These are phyloP conservation scores for Hoplostethus mediterraneus DNA, from an alignment of 2,797 vertebrate species.

Conservation along the genomic window DNA sequence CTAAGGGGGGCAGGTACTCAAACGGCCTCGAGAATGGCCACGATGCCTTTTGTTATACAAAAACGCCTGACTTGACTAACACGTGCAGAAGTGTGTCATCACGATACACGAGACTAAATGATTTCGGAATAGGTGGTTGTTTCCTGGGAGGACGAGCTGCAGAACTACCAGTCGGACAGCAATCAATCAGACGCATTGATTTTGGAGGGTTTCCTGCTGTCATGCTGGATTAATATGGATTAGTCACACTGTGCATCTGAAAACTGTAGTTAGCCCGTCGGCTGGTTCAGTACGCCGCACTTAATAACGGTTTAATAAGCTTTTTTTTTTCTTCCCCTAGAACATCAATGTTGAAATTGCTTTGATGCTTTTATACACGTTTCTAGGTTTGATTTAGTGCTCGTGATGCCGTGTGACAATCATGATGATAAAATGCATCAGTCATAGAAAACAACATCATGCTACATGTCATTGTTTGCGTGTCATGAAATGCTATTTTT, in stretches of 20 bases:
- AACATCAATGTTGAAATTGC: conserved; percentile 39
- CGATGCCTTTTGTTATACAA: neutral
- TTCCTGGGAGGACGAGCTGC: conserved; percentile 31
- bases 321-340: conserved; percentile 39
- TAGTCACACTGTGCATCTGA: conserved; percentile 61
- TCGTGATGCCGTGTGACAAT: conserved; percentile 38
- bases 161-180: conserved; percentile 55
- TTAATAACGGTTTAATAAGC: conserved; percentile 51
- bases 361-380: conserved; percentile 67
- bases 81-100: neutral
- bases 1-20: neutral
- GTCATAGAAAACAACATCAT: conserved; percentile 33
- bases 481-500: too few species aligned
- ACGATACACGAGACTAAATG: conserved; percentile 25
- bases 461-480: conserved; percentile 32
- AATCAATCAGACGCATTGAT: conserved; percentile 74
- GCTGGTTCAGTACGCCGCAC: conserved; percentile 52
- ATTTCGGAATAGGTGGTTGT: conserved; percentile 48
- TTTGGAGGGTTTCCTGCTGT: conserved; percentile 63
- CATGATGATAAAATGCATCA: conserved; percentile 54
- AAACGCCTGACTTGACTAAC: too few species aligned
- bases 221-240: conserved; percentile 77
- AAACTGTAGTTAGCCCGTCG: conserved; percentile 56
- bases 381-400: conserved; percentile 46
- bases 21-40: neutral